A percentile compares a stretch with the other conserved stretches of the same genome.
Evolutionary conservation across 2,797 vertebrate genomes (phyloP).

Genomic region (Steatocranus sp.): DNA sequence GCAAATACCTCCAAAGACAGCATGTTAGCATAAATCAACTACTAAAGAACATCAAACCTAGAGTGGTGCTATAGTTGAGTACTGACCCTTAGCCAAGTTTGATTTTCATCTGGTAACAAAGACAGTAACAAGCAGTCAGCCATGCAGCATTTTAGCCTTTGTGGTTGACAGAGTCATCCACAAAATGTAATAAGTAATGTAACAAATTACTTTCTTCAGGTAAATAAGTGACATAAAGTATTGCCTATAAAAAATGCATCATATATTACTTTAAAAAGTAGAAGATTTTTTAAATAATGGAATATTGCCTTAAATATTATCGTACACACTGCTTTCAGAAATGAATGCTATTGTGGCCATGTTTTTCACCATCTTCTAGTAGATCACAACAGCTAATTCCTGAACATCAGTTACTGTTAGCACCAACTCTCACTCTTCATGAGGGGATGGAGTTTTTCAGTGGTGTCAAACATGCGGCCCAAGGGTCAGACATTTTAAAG

Average conservation of each 20-base stretch:
- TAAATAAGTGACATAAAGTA: neutral
- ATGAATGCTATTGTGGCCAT: neutral
- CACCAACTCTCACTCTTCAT: neutral
- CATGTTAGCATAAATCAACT: neutral
- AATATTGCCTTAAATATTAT: neutral
- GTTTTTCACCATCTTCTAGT: neutral
- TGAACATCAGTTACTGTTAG: neutral
- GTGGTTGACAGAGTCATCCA: neutral
- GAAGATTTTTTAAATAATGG: neutral
- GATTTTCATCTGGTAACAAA: neutral
- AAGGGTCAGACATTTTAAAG: neutral
- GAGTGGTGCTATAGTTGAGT: neutral
- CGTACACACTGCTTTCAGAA: neutral
- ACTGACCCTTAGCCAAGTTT: neutral
- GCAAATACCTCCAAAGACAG: neutral
- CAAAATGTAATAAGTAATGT: neutral
- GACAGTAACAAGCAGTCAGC: neutral
- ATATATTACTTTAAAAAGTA: neutral
- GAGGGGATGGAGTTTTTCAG: neutral
- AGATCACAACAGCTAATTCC: neutral
- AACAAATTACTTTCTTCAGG: neutral
- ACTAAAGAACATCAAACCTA: neutral
- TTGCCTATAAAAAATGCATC: neutral
- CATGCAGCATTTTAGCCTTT: neutral
- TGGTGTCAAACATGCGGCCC: neutral